Evolutionary conservation across 2,888 invertebrate genomes (phyloP), one percentile per base, ranked within the genome.

Genomic region (Eupithecia tripunctaria): DNA sequence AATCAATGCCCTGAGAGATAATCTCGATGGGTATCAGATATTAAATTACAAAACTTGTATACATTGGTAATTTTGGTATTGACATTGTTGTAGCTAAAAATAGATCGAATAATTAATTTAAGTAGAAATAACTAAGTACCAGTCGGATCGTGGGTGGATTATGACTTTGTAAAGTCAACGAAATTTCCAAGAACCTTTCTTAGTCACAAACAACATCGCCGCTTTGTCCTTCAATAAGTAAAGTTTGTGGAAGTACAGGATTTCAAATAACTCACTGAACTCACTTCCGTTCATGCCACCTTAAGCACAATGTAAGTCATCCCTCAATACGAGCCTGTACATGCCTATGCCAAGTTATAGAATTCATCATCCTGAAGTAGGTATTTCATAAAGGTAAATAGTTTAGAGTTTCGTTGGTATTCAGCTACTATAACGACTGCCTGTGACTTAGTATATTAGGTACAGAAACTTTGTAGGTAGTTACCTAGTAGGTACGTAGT

Each of bases 351-450:
- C 62, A 36, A 63, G 10, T 63, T 63, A 63, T 63, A 63, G 62
- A 21, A 63, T 36, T 63, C 62, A 63, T 63, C 62, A 60, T 29
- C 18, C 3, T 63, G 62, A 60, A 63, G 62, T 63, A 67, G 67
- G 67, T 69, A 69, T 67, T 73, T 62, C 51, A 67, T 66, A 69
- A 62, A 63, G 66, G 69, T 63, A 63, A 63, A 63, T 63, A 63
- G 62, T 63, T 62, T 36, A 36, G 62, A n/a, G 36, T 63, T 63
- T n/a, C 14, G 25, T 25, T 25, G 14, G 56, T n/a, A 25, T 14
- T 56, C 25, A 56, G 51, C 25, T 56, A 51, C 56, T 56, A 25
- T 56, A 25, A 21, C 2, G 21, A 25, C 56, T 56, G 25, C 25
- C 4, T 21, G 25, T 25, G 56, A 25, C 56, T 25, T 56, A 14